Evolutionary conservation across 2,888 invertebrate species (phyloP), one percentile per base, ranked within the genome.

Genomic region (Callyntrura sp.): DNA sequence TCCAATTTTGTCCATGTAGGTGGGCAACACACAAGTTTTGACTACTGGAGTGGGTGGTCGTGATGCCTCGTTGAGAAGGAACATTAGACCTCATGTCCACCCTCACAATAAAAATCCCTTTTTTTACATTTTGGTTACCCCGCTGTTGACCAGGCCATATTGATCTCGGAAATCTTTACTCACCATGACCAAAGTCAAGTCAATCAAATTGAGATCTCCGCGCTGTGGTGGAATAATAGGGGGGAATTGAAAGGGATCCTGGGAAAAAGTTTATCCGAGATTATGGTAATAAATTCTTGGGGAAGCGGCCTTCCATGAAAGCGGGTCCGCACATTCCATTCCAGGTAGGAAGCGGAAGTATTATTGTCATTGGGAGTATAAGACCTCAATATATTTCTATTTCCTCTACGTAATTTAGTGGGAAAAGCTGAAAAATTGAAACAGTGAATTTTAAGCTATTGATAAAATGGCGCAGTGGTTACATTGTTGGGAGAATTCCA

Each of bases 21-120:
- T 93, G 92, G 92, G 92, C 93, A 92, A 92, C 91, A 90, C 88
- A 83, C 81, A 92, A 92, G 91, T 93, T 93, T 90, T 92, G 92
- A 92, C 92, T 92, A 28, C 78, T 92, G 89, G 92, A 90, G 91
- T 93, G 93, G 93, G 93, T 93, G 93, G 93, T 93, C 93, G 92
- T 88, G 85, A 91, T 91, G 92, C 87, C 91, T 92, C 91, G 89
- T 92, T 92, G 90, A 91, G 90, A 90, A 81, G 91, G 90, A 89
- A 92, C 92, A 93, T 90, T 90, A 91, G 91, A 91, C 82, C 90
- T 92, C 90, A 85, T 93, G 87, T 89, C 89, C 88, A 89, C 81
- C 90, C 88, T 81, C 90, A 76, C 88, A 83, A 81, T 45, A 88
- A 88, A 79, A 48, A 28, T 51, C 45, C 85, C 81, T 82, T 87